Percentiles rank a stretch among this genome's conserved stretches.
Conservation (phyloP, 2,888 invertebrate genomes). For the Bursaphelenchus okinawaensis region DNA sequence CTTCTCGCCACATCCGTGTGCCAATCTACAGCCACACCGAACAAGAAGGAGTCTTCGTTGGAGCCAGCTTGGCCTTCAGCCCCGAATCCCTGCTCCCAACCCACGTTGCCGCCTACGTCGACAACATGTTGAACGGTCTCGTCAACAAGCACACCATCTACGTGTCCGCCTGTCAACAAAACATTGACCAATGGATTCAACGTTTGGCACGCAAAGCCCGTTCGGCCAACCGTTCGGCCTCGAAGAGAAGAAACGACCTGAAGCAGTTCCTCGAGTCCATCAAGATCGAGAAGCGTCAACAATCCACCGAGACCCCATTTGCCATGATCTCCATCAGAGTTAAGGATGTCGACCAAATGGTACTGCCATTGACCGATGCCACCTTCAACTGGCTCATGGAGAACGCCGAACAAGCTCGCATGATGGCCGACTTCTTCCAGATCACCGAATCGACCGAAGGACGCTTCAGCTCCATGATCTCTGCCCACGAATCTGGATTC, state of each 20-base stretch:
- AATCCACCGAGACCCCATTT: constrained; percentile 12
- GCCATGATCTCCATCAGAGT: constrained; percentile 37
- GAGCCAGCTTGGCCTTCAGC: constrained; percentile 36
- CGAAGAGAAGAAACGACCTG: constrained; percentile 1
- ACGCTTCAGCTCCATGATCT: constrained; percentile 4
- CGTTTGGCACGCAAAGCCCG: neutral
- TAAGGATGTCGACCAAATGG: constrained; percentile 42
- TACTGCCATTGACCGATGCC: constrained; percentile 42
- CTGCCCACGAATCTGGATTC: constrained; percentile 7
- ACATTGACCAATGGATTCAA: neutral
- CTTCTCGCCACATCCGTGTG: constrained; percentile 25
- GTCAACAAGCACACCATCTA: constrained; percentile 14
- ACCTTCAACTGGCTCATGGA: constrained; percentile 29
- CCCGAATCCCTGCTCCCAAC: constrained; percentile 28
- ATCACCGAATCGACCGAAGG: neutral
- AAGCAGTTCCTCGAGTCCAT: constrained; percentile 16
- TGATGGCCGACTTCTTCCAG: constrained; percentile 22
- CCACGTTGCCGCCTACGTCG: constrained; percentile 36
- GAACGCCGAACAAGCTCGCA: constrained; percentile 27
- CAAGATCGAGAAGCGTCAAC: constrained; percentile 13
- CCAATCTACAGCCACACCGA: constrained; percentile 34
- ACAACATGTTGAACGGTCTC: constrained; percentile 42
- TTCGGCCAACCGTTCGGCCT: neutral
- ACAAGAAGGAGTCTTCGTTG: constrained; percentile 33
- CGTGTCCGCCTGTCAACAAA: neutral